A percentile compares a stretch with the other conserved stretches of the same genome.
Conservation (phyloP, 2,797 vertebrate genomes). For the Catamblyrhynchus diadema region DNA sequence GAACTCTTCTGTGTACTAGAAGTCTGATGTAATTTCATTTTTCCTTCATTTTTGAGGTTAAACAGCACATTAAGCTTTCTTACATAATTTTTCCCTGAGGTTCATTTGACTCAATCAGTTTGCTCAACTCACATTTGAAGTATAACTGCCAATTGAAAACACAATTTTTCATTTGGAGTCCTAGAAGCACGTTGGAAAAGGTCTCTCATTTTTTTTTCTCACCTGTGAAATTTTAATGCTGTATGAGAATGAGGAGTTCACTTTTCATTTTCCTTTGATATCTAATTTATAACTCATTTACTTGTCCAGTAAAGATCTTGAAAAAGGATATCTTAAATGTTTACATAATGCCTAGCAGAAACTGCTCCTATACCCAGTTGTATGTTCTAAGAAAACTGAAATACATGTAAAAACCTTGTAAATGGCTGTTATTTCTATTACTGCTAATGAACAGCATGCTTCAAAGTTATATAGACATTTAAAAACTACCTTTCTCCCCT, state of each 20-base stretch:
- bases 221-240: background rate
- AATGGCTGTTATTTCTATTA: background rate
- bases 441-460: background rate
- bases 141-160: background rate
- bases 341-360: background rate
- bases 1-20: background rate
- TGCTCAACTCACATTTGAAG: background rate
- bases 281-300: background rate
- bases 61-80: background rate
- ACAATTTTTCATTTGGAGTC: background rate
- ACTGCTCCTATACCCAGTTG: background rate
- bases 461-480: background rate
- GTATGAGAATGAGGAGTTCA: background rate
- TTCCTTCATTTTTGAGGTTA: background rate
- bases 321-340: background rate
- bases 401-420: background rate
- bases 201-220: accelerated
- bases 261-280: background rate
- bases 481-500: background rate
- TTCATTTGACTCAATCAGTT: background rate
- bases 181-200: background rate
- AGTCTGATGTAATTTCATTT: background rate
- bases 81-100: background rate
- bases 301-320: background rate
- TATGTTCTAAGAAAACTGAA: background rate